Percentiles rank a stretch among this genome's conserved stretches.
phyloP scores from a whole-genome alignment of 92 coral and sea anemone genomes.

The Epizoanthus illoricatus region DNA sequence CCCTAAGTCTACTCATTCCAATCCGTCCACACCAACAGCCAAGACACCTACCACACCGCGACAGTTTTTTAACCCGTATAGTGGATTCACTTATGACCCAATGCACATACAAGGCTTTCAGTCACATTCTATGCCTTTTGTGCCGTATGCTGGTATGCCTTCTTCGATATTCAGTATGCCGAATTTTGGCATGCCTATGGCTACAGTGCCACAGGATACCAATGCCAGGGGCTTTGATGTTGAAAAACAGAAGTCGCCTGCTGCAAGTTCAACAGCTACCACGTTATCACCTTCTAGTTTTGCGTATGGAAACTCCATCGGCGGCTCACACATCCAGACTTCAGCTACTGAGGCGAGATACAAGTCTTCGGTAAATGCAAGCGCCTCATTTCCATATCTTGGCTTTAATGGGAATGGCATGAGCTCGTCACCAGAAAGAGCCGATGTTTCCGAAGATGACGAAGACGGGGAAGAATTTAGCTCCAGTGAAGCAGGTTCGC shows the following conservation, averaged over 20 bases:
- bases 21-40: constrained; percentile 76
- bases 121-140: constrained; percentile 65
- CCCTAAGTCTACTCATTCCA: constrained; percentile 50
- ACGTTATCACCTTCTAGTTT: constrained; percentile 6
- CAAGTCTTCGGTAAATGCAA: neutral
- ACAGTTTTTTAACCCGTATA: constrained; percentile 51
- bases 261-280: neutral
- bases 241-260: constrained; percentile 28
- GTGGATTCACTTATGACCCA: constrained; percentile 62
- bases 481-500: constrained; percentile 5
- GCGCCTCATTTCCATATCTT: constrained; percentile 9
- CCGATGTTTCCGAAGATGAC: constrained; percentile 8
- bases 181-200: constrained; percentile 69
- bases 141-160: constrained; percentile 68
- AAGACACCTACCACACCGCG: constrained; percentile 55
- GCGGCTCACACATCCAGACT: neutral
- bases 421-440: neutral
- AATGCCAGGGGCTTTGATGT: constrained; percentile 49
- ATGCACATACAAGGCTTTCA: constrained; percentile 56
- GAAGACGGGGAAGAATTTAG: constrained; percentile 6
- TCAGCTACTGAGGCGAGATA: neutral
- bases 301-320: constrained; percentile 13
- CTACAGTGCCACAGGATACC: constrained; percentile 43
- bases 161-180: constrained; percentile 52
- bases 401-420: constrained; percentile 37